Conservation (phyloP, 2,888 invertebrate genomes). For the Synergus umbraculus region DNA sequence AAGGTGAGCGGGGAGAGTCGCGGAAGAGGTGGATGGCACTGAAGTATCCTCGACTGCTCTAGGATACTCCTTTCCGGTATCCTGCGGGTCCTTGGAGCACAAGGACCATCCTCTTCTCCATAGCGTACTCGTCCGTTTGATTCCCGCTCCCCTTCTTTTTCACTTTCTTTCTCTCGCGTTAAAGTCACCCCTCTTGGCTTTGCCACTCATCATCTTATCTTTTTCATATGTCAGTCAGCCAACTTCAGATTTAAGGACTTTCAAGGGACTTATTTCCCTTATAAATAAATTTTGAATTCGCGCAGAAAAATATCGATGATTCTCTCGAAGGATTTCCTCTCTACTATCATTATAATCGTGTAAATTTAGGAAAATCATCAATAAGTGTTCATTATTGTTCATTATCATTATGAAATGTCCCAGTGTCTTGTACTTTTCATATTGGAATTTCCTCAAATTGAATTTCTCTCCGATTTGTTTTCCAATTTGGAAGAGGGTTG, state of each 20-base stretch:
- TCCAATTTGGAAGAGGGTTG: conserved; percentile 23
- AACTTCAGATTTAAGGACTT: background rate
- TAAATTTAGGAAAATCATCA: too few relatives aligned
- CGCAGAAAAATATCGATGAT: too few relatives aligned
- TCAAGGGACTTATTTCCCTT: too few relatives aligned
- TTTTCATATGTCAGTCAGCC: conserved; percentile 21
- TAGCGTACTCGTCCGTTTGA: conserved; percentile 38
- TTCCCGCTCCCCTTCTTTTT: conserved; percentile 18
- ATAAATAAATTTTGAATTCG: too few relatives aligned
- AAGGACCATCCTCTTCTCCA: conserved; percentile 71
- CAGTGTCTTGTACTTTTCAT: too few relatives aligned
- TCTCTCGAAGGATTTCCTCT: background rate
- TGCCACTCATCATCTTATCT: conserved; percentile 36
- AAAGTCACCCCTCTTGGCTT: conserved; percentile 39
- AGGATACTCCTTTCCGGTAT: conserved; percentile 75
- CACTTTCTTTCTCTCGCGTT: conserved; percentile 40
- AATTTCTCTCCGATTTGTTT: conserved; percentile 5
- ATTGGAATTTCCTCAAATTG: too few relatives aligned
- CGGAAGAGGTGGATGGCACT: conserved; percentile 69
- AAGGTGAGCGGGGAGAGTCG: conserved; percentile 56
- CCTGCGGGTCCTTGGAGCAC: conserved; percentile 72
- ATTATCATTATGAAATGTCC: too few relatives aligned
- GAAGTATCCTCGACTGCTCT: conserved; percentile 75
- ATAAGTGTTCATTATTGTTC: too few relatives aligned
- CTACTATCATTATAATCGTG: background rate